Conservation (phyloP, 2,888 invertebrate genomes). For the Erebia aethiops region DNA sequence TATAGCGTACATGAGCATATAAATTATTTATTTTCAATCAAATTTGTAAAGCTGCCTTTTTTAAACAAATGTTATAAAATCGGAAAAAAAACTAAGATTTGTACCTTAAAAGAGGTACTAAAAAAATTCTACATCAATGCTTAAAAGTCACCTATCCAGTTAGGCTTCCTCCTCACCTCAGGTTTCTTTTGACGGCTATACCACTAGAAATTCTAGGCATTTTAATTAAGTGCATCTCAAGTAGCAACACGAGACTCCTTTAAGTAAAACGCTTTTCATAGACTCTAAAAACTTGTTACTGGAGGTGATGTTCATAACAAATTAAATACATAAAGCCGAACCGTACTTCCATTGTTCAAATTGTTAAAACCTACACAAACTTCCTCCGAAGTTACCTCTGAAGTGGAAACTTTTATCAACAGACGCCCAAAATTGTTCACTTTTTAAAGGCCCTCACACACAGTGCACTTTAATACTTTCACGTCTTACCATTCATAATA, state of each 20-base stretch:
- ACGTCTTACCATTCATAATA: neutral
- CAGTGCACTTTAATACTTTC: neutral
- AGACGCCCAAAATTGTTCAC: neutral
- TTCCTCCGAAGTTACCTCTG: neutral
- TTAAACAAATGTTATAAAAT: too few relatives aligned
- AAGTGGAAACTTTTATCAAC: constrained; percentile 3
- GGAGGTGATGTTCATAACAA: constrained; percentile 11
- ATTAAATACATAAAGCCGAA: constrained; percentile 9
- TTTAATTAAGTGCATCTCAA: neutral
- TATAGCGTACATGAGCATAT: too few relatives aligned
- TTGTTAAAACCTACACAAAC: constrained; percentile 9
- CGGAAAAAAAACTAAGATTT: too few relatives aligned
- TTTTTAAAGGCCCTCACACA: constrained; percentile 2
- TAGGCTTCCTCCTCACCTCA: too few relatives aligned
- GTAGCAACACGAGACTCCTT: neutral
- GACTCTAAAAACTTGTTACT: neutral
- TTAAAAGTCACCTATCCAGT: too few relatives aligned
- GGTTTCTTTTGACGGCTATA: too few relatives aligned
- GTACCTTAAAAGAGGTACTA: too few relatives aligned
- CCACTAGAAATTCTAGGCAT: neutral
- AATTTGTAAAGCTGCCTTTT: too few relatives aligned
- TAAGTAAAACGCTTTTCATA: neutral
- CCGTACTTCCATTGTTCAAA: constrained; percentile 5
- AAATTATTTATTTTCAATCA: too few relatives aligned
- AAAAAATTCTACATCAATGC: too few relatives aligned